phyloP scores from a whole-genome alignment of 2,888 invertebrate genomes.

The Gordius sp. region DNA sequence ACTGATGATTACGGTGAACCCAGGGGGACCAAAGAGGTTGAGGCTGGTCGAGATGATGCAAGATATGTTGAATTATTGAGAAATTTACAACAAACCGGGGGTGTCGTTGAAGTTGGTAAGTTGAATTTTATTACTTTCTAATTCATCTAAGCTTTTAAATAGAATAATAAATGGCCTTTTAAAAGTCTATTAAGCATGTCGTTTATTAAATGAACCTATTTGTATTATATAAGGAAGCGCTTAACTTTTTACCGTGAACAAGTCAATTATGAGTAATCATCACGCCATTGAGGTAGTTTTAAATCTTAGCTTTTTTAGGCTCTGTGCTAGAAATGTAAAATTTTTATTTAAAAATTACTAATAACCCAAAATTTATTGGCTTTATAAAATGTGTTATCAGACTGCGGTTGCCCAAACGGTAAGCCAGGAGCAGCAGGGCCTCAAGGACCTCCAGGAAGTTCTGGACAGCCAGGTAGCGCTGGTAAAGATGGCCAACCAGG shows the following conservation, averaged over 20 bases:
- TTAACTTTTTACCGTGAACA: too few relatives aligned
- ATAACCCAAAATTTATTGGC: neutral
- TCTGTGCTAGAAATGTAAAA: too few relatives aligned
- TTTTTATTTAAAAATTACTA: too few relatives aligned
- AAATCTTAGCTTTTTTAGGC: too few relatives aligned
- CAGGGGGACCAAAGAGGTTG: neutral
- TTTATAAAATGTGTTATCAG: neutral
- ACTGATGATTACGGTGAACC: conserved; percentile 6
- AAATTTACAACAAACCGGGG: conserved; percentile 6
- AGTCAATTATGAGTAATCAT: too few relatives aligned
- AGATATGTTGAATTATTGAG: neutral
- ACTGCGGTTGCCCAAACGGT: conserved; percentile 17
- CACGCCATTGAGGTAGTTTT: too few relatives aligned
- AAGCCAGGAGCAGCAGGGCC: conserved; percentile 17
- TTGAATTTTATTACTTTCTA: too few relatives aligned
- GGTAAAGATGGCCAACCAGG: conserved; percentile 25
- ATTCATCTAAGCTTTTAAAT: too few relatives aligned
- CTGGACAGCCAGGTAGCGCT: conserved; percentile 19
- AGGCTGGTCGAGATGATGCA: conserved; percentile 14
- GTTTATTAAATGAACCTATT: too few relatives aligned
- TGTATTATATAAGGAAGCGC: neutral
- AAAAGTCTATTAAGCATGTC: too few relatives aligned
- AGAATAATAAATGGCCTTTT: too few relatives aligned
- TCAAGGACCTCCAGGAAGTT: conserved; percentile 17
- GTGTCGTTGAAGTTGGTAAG: conserved; percentile 15